Evolutionary conservation across 2,888 invertebrate species (phyloP).

Genomic region (Octonoba sinensis): DNA sequence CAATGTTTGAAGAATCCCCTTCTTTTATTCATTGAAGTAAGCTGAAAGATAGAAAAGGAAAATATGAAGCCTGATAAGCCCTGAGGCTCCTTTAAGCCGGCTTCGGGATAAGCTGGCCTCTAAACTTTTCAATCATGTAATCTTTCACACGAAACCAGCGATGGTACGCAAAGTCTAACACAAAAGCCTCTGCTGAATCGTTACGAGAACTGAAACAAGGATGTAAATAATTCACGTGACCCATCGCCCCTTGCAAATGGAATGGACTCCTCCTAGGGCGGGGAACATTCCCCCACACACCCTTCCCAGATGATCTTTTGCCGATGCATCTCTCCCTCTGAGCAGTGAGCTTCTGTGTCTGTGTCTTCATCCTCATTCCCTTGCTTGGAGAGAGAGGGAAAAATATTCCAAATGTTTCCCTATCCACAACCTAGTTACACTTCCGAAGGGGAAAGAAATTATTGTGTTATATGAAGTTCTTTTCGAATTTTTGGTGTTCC

Average conservation of each 20-base stretch:
- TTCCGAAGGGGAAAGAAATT: too few species aligned
- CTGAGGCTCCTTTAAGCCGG: conserved; percentile 66
- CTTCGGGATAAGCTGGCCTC: conserved; percentile 57
- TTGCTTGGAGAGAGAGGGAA: not conserved
- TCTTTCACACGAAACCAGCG: conserved; percentile 5
- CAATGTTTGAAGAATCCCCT: too few species aligned
- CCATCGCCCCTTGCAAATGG: conserved; percentile 16
- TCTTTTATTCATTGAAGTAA: too few species aligned
- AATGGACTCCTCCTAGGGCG: conserved; percentile 45
- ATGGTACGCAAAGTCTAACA: not conserved
- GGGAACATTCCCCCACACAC: conserved; percentile 16
- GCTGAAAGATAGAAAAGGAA: too few species aligned
- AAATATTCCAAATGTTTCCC: not conserved
- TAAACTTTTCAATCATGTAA: conserved; percentile 9
- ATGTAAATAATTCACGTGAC: conserved; percentile 18
- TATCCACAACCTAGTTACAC: not conserved
- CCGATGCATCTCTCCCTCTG: conserved; percentile 28
- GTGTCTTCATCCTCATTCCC: not conserved
- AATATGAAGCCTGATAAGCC: too few species aligned
- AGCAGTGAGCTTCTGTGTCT: not conserved
- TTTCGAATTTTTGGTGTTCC: too few species aligned
- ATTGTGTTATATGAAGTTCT: too few species aligned
- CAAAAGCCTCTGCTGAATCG: not conserved
- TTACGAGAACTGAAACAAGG: not conserved
- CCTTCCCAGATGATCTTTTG: conserved; percentile 40